Evolutionary conservation across 2,797 vertebrate species (phyloP).

Genomic region (Eulemur rubriventer): DNA sequence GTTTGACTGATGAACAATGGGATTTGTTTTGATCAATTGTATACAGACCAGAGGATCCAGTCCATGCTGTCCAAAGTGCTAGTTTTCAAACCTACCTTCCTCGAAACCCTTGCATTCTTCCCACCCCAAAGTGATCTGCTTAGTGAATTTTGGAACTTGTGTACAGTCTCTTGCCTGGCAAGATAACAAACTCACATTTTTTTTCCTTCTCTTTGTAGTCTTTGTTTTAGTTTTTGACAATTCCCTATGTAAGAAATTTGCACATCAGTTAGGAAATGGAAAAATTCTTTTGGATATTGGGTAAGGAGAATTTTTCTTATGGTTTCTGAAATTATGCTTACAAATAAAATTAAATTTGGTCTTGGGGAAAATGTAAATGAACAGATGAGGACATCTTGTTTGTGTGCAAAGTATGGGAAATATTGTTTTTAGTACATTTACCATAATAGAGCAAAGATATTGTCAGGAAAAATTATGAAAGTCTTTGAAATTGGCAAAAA

Average conservation of each 20-base stretch:
- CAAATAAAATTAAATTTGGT: background rate
- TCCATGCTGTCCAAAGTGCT: background rate
- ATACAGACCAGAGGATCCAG: background rate
- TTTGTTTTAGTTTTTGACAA: background rate
- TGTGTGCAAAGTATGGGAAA: background rate
- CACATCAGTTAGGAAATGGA: background rate
- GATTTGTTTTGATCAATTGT: background rate
- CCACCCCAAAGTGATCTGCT: background rate
- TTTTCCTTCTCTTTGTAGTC: background rate
- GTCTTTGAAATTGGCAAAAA: background rate
- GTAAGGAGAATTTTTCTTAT: background rate
- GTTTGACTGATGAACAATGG: background rate
- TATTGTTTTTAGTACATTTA: background rate
- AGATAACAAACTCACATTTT: background rate
- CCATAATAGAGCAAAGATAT: background rate
- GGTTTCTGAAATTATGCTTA: background rate
- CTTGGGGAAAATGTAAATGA: background rate
- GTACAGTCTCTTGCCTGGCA: background rate
- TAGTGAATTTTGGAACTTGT: background rate
- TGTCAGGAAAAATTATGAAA: background rate
- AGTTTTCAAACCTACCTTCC: background rate
- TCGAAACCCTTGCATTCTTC: background rate
- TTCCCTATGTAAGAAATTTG: background rate
- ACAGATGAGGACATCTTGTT: background rate
- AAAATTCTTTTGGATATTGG: constrained; percentile 8